Evolutionary conservation across 2,888 invertebrate species (phyloP).

Genomic region (Hedychridium roseum): DNA sequence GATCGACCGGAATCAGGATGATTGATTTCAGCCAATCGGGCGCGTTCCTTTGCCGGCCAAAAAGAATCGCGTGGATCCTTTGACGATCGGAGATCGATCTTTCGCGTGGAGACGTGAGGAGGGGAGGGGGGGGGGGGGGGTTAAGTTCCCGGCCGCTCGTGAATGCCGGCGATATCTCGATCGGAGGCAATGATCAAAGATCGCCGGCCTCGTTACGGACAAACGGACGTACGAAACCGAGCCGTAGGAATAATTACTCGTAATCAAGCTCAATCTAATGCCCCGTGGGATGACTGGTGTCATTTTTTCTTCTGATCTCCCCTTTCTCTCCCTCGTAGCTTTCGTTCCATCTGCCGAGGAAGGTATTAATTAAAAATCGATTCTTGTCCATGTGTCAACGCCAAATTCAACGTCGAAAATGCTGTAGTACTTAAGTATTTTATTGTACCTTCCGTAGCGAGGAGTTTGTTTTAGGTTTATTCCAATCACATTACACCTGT

Average conservation of each 20-base stretch:
- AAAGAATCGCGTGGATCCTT: no score
- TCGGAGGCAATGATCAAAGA: slow-evolving; percentile 44
- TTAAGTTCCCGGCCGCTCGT: slow-evolving; percentile 20
- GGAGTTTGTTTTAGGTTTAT: no score
- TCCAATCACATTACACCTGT: no score
- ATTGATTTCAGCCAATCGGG: no score
- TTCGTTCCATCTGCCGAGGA: background rate
- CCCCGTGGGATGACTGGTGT: slow-evolving; percentile 44
- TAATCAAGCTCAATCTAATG: slow-evolving; percentile 62
- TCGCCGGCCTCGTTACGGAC: slow-evolving; percentile 44
- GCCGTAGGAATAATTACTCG: slow-evolving; percentile 59
- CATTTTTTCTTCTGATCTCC: slow-evolving; percentile 23
- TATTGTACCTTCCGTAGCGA: no score
- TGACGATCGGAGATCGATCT: no score
- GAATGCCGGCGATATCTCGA: slow-evolving; percentile 37
- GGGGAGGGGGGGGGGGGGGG: slow-evolving; percentile 3
- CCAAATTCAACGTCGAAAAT: no score
- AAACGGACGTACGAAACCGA: slow-evolving; percentile 45
- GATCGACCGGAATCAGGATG: slow-evolving; percentile 8
- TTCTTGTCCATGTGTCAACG: no score
- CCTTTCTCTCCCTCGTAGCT: slow-evolving; percentile 2
- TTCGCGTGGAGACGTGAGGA: slow-evolving; percentile 7
- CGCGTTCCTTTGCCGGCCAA: no score
- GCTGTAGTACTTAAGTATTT: no score
- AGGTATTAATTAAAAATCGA: slow-evolving; percentile 49